phyloP scores from a whole-genome alignment of 2,113 vertebrate species.

The Centropus bengalensis region DNA sequence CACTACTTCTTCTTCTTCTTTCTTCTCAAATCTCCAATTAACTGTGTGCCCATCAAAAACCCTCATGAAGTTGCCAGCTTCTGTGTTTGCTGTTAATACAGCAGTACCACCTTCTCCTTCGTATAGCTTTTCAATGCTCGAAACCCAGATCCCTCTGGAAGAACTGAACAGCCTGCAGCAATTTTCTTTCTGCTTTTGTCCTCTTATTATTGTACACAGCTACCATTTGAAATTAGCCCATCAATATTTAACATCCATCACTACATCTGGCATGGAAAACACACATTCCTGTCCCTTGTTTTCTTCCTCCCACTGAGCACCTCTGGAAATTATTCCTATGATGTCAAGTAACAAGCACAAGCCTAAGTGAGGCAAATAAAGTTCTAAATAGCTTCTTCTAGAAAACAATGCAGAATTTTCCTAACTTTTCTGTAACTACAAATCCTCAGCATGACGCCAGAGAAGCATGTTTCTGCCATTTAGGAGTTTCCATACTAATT shows the following conservation, averaged over 20 bases:
- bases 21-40: background rate
- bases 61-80: background rate
- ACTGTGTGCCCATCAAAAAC: background rate
- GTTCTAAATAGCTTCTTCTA: background rate
- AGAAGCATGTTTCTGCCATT: background rate
- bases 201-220: background rate
- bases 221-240: constrained; percentile 34
- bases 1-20: background rate
- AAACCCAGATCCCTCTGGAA: background rate
- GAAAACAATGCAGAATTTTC: background rate
- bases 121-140: background rate
- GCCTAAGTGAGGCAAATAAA: background rate
- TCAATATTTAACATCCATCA: constrained; percentile 51
- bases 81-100: background rate
- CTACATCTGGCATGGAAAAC: background rate
- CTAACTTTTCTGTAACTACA: background rate
- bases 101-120: background rate
- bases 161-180: background rate
- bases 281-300: background rate
- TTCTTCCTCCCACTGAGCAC: background rate
- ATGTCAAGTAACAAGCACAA: background rate
- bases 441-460: background rate
- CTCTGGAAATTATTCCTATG: background rate
- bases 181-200: constrained; percentile 5
- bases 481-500: background rate